Base-by-base conservation (phyloP, 2,888 invertebrate genomes). In the Hybos culiciformis region DNA sequence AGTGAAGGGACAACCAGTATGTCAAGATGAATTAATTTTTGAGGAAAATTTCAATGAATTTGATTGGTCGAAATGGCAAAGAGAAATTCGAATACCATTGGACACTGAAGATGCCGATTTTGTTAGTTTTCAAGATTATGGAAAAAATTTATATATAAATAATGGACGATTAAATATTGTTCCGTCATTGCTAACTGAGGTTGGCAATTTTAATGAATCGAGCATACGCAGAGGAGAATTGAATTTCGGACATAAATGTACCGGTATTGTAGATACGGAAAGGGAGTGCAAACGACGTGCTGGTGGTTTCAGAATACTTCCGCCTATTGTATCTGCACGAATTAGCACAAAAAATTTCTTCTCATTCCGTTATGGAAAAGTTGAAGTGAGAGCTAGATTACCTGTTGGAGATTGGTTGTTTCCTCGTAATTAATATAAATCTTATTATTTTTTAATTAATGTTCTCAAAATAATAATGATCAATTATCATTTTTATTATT, bases 371-470 rank as follows among this genome's bases (percentile, higher is more conserved):
- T 84, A 80, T 56, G 85, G 85, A 6, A 72, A 67, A 40, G 67
- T 86, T 17, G 73, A 78, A 52, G 67, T 85, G 2, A 70, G 74
- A 31, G 85, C 85, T 0, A 83, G 80, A 59, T 56, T 86, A 24
- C 84, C 85, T 0, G 70, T 70, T 47, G 85, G 85, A 6, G 80
- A 84, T 56, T 86, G 85, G 86, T 66, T 86, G 15, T 75, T 80
- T 60, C 85, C 86, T 47, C 71, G 85, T 84, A 67, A 68, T 55
- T 53, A 14, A 18, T 11, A 6, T 17, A 6, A 39, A 26, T 15
- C 26, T n/a, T 3, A 14, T 6, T 14, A 14, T 5, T 18, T 3
- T 31, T 3, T 15, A 33, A 34, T 19, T 19, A 12, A 34, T 34
- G 3, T 34, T 17, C 6, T 19, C 19, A 11, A 32, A 14, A 31